Evolutionary conservation across 1,140 invertebrate species (phyloP).

Genomic region (Brachionus angularis): DNA sequence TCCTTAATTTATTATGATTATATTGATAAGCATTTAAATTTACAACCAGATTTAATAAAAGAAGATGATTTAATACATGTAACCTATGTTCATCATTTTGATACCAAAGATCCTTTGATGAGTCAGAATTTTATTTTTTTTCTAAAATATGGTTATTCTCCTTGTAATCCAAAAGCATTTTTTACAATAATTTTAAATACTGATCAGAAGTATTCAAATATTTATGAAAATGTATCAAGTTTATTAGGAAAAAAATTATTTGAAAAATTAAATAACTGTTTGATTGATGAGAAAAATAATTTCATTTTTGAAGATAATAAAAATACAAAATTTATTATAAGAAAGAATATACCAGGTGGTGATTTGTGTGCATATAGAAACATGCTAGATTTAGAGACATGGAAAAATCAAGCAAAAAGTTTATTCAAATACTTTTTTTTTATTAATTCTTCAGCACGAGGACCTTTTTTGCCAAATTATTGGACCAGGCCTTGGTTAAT

Average conservation of each 20-base stretch:
- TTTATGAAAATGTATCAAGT: neutral
- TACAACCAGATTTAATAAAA: too few relatives aligned
- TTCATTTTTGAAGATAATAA: neutral
- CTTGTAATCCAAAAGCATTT: neutral
- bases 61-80: neutral
- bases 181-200: neutral
- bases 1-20: too few relatives aligned
- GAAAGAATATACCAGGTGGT: neutral
- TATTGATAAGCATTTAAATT: too few relatives aligned
- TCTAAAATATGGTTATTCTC: neutral
- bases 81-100: neutral
- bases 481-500: neutral
- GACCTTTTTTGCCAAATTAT: neutral
- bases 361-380: neutral
- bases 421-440: neutral
- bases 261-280: neutral
- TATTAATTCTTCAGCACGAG: neutral
- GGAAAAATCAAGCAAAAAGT: neutral
- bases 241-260: neutral
- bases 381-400: neutral
- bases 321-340: neutral
- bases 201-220: neutral
- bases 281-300: neutral
- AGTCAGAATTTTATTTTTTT: neutral
- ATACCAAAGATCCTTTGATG: neutral